A percentile compares a stretch with the other conserved stretches of the same genome.
These are phyloP conservation scores for Malacoraja senta DNA, from an alignment of 2,797 vertebrate genomes.

Conservation along the genomic window DNA sequence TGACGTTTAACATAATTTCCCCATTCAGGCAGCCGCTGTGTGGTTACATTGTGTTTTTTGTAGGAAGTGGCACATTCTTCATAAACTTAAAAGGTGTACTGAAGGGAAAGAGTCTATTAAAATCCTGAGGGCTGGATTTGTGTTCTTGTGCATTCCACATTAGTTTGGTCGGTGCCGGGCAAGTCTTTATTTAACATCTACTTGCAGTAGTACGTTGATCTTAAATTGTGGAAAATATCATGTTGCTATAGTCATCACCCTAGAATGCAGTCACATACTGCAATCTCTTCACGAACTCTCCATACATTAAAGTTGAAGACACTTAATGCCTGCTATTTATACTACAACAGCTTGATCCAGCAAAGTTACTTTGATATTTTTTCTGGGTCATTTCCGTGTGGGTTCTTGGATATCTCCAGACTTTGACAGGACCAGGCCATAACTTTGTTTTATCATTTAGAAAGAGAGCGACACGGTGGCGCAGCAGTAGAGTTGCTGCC, in stretches of 20 bases:
- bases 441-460: not conserved
- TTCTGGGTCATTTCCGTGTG: not conserved
- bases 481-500: too few species aligned
- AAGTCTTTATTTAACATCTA: not conserved
- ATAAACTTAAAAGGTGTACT: not conserved
- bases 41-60: not conserved
- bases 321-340: not conserved
- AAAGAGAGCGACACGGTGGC: not conserved
- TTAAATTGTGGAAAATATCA: not conserved
- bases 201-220: not conserved
- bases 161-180: not conserved
- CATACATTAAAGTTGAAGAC: not conserved
- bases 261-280: not conserved
- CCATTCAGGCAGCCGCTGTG: too few species aligned
- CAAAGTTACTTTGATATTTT: not conserved
- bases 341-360: not conserved
- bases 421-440: not conserved
- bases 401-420: not conserved
- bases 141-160: not conserved
- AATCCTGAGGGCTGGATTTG: not conserved
- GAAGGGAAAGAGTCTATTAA: slow-evolving; percentile 15
- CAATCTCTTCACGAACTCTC: not conserved
- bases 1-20: not conserved
- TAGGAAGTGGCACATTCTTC: not conserved
- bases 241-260: not conserved